Evolutionary conservation across 92 coral and sea anemone species (phyloP), one percentile per base, ranked within the genome.

Genomic region (Pocillopora meandrina): DNA sequence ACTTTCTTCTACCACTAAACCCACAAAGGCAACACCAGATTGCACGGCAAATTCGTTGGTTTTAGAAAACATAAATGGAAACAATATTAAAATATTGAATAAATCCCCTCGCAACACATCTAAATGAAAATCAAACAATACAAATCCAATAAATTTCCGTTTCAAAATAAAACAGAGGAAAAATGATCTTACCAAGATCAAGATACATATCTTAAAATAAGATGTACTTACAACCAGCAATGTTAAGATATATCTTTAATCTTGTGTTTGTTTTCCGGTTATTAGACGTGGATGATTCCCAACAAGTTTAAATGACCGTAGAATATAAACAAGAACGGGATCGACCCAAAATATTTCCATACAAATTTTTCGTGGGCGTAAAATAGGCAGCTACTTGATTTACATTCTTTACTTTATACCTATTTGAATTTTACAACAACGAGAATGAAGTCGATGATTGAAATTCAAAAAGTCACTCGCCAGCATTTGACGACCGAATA

Each of bases 291-390:
- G 5, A 42, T 42, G 5, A 42, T 42, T 42, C 52, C 52, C 52
- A 42, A 42, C 52, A 42, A 42, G 55, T 61, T 62, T 8, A 79
- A 35, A 21, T 65, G 61, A 65, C 62, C 63, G 34, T 58, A 61
- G 52, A 20, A 23, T n/a, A 36, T 5, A 13, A 6, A 47, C n/a
- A 71, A 71, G 17, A 17, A 17, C 2, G 42, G 19, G 10, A 3
- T 55, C 15, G 59, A 68, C 60, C 9, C n/a, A 15, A 61, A 19
- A 12, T 61, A 10, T 59, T 26, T 79, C 21, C 23, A 60, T 62
- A 63, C 35, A 77, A 77, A 79, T 67, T 66, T 67, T 65, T 26
- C 83, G 74, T 65, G 74, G 83, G 15, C 13, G 16, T 21, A 31
- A 75, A 56, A 57, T 21, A 57, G 31, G 65, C 0, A 66, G 2